Conservation (phyloP, 2,888 invertebrate genomes). For the Lagria hirta region DNA sequence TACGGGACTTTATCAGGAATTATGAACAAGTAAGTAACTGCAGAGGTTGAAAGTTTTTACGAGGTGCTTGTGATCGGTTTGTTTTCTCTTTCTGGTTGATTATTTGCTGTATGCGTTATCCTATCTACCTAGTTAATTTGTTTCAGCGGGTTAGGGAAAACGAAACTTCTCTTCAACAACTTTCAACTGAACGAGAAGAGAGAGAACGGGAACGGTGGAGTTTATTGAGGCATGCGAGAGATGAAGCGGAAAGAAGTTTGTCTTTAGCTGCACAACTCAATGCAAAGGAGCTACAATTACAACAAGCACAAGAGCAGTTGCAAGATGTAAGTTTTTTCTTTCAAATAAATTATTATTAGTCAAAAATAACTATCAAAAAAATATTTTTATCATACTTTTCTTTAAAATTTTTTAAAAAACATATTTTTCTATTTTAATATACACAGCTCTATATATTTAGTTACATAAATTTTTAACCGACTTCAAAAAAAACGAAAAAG, state of each 20-base stretch:
- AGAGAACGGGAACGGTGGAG: constrained; percentile 88
- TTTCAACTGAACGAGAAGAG: constrained; percentile 66
- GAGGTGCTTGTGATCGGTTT: no score
- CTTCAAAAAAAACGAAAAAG: no score
- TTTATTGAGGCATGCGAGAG: constrained; percentile 81
- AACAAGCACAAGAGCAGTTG: constrained; percentile 82
- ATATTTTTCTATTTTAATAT: no score
- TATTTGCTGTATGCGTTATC: constrained; percentile 21
- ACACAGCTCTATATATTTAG: background rate
- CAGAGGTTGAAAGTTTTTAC: background rate
- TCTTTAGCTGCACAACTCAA: constrained; percentile 85
- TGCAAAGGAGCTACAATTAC: constrained; percentile 81
- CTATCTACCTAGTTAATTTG: constrained; percentile 41
- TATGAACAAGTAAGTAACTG: constrained; percentile 76
- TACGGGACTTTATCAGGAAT: constrained; percentile 90
- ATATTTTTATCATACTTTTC: constrained; percentile 1
- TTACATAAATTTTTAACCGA: background rate
- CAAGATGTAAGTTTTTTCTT: constrained; percentile 67
- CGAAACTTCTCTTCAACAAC: constrained; percentile 67
- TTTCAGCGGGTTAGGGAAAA: constrained; percentile 76
- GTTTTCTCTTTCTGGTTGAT: constrained; percentile 1
- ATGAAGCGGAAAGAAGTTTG: constrained; percentile 86
- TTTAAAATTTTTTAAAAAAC: no score
- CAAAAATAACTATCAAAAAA: background rate
- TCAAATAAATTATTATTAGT: no score